Percentiles rank a stretch among this genome's conserved stretches.
phyloP scores from a whole-genome alignment of 1,140 invertebrate species.

The Cryptotermes secundus region DNA sequence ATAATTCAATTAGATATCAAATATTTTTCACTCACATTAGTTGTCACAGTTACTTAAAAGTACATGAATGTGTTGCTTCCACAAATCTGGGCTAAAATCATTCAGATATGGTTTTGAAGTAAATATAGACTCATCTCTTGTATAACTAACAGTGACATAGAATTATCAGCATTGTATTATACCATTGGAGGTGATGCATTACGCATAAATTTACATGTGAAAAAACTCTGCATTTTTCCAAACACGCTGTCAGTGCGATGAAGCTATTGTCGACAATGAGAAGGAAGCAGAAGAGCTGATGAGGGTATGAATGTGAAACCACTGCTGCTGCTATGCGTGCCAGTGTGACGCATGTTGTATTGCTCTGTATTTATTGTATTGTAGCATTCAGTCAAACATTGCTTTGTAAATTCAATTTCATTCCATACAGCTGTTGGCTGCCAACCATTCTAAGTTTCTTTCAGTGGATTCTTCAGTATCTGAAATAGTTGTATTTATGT shows the following conservation, averaged over 20 bases:
- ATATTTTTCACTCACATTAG: too few relatives aligned
- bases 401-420: background rate
- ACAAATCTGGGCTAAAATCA: too few relatives aligned
- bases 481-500: background rate
- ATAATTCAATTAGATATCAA: too few relatives aligned
- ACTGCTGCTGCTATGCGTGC: background rate
- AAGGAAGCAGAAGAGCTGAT: slow-evolving; percentile 31
- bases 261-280: slow-evolving; percentile 28
- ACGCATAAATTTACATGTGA: background rate
- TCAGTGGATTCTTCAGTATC: background rate
- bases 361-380: slow-evolving; percentile 9
- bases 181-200: background rate
- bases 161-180: background rate
- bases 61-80: too few relatives aligned
- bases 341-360: background rate
- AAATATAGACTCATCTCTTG: too few relatives aligned
- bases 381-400: background rate
- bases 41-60: too few relatives aligned
- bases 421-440: slow-evolving; percentile 14
- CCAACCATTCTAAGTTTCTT: background rate
- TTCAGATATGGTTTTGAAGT: too few relatives aligned
- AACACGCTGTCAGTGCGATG: slow-evolving; percentile 33
- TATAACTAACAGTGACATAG: too few relatives aligned
- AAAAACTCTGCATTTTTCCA: slow-evolving; percentile 31
- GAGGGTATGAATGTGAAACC: slow-evolving; percentile 29